These are phyloP conservation scores for Gobionotothen gibberifrons DNA, from an alignment of 2,797 vertebrate species.

Conservation along the genomic window DNA sequence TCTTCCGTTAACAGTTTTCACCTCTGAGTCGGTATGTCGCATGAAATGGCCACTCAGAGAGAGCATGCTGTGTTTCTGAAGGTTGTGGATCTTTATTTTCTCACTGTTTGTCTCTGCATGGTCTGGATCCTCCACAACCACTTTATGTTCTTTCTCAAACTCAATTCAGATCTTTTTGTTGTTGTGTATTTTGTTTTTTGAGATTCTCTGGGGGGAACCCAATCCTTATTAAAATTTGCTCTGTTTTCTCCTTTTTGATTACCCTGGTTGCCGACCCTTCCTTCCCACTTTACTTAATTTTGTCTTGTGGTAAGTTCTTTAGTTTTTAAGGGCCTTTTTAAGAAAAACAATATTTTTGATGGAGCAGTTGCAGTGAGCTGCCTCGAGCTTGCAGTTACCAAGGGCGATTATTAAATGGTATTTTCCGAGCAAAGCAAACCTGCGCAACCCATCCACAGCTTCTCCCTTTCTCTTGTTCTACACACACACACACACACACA, in stretches of 20 bases:
- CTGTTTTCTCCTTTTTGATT: conserved; percentile 97
- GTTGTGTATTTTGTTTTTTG: conserved; percentile 73
- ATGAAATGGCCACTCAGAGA: conserved; percentile 83
- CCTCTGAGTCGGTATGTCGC: conserved; percentile 84
- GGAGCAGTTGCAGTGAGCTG: conserved; percentile 5
- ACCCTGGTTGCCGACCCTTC: conserved; percentile 97
- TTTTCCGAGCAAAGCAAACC: background rate
- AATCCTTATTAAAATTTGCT: conserved; percentile 97
- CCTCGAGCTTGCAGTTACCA: conserved; percentile 13
- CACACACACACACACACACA: background rate
- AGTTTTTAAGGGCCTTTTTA: conserved; percentile 86
- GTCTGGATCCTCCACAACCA: conserved; percentile 74
- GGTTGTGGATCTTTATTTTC: conserved; percentile 70
- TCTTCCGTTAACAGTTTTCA: conserved; percentile 78
- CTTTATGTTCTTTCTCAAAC: conserved; percentile 61
- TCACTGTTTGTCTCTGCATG: conserved; percentile 73
- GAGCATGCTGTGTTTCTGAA: conserved; percentile 77
- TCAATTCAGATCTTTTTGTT: conserved; percentile 78
- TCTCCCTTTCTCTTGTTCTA: background rate
- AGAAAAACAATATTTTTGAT: conserved; percentile 28
- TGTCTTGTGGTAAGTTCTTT: conserved; percentile 99
- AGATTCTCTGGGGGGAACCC: conserved; percentile 86
- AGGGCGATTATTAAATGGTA: conserved; percentile 7
- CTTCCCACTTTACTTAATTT: conserved; percentile 99
- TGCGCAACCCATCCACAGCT: background rate